A percentile compares a stretch with the other conserved stretches of the same genome.
phyloP scores from a whole-genome alignment of 2,888 invertebrate genomes.

The Cheilosia vulpina region DNA sequence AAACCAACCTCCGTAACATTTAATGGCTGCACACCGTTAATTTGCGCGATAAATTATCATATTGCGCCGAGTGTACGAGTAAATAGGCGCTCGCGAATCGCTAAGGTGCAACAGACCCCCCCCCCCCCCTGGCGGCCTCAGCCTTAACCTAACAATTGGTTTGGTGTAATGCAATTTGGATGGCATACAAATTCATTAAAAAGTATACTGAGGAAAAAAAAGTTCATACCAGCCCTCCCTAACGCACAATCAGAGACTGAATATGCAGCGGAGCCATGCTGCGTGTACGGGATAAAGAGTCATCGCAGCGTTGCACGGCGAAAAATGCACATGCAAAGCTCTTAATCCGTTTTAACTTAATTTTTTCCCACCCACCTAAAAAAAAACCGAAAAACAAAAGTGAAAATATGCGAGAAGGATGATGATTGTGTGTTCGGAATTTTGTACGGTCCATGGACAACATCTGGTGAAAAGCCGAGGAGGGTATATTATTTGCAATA shows the following conservation, averaged over 20 bases:
- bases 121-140: slow-evolving; percentile 2
- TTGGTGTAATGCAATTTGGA: slow-evolving; percentile 68
- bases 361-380: slow-evolving; percentile 15
- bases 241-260: slow-evolving; percentile 26
- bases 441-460: slow-evolving; percentile 45
- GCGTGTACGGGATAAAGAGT: slow-evolving; percentile 16
- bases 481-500: background rate
- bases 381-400: slow-evolving; percentile 52
- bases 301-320: slow-evolving; percentile 16
- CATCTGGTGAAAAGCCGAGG: slow-evolving; percentile 43
- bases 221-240: slow-evolving; percentile 25
- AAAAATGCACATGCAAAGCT: slow-evolving; percentile 68
- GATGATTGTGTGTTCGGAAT: slow-evolving; percentile 17
- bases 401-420: slow-evolving; percentile 23
- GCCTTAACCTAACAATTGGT: slow-evolving; percentile 48
- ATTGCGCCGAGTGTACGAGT: slow-evolving; percentile 28
- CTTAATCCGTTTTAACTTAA: slow-evolving; percentile 72
- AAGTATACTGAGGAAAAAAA: slow-evolving; percentile 11
- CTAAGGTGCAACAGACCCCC: slow-evolving; percentile 39
- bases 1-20: slow-evolving; percentile 64
- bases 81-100: slow-evolving; percentile 43
- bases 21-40: slow-evolving; percentile 70
- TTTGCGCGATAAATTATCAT: slow-evolving; percentile 72
- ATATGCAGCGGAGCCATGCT: background rate
- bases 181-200: slow-evolving; percentile 66